A percentile compares a stretch with the other conserved stretches of the same genome.
Evolutionary conservation across 2,888 invertebrate species (phyloP).

Genomic region (Ecliptopera silaceata): DNA sequence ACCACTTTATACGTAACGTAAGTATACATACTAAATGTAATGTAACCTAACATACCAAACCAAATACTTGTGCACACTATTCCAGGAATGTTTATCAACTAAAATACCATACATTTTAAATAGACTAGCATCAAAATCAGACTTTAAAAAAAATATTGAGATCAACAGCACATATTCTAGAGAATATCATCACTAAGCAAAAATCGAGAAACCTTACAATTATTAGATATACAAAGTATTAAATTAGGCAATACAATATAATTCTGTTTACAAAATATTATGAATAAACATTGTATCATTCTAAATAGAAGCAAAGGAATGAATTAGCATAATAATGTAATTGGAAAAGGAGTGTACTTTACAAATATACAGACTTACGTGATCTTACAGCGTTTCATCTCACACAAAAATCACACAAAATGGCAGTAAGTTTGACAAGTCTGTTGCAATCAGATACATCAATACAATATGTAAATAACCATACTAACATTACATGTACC

Average conservation of each 20-base stretch:
- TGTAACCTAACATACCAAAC: no score
- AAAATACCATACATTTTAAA: constrained; percentile 32
- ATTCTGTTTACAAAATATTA: constrained; percentile 23
- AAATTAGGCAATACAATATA: constrained; percentile 23
- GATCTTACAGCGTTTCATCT: constrained; percentile 2
- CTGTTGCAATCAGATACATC: constrained; percentile 7
- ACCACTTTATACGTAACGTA: no score
- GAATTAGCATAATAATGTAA: constrained; percentile 16
- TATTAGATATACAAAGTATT: constrained; percentile 21
- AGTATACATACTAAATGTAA: background rate
- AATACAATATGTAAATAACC: background rate
- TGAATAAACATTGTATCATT: constrained; percentile 19
- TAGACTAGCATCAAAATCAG: constrained; percentile 69
- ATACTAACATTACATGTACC: constrained; percentile 1
- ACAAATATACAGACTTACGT: constrained; percentile 17
- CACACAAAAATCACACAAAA: constrained; percentile 23
- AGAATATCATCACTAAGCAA: constrained; percentile 24
- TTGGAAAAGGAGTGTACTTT: constrained; percentile 19
- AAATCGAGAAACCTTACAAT: constrained; percentile 25
- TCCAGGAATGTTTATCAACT: constrained; percentile 21
- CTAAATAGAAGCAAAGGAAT: constrained; percentile 24
- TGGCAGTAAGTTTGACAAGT: constrained; percentile 31
- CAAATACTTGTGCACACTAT: constrained; percentile 3
- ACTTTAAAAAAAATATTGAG: constrained; percentile 47
- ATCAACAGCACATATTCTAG: constrained; percentile 17